These are phyloP conservation scores for Podarcis muralis DNA, from an alignment of 2,113 vertebrate genomes.

Conservation along the genomic window DNA sequence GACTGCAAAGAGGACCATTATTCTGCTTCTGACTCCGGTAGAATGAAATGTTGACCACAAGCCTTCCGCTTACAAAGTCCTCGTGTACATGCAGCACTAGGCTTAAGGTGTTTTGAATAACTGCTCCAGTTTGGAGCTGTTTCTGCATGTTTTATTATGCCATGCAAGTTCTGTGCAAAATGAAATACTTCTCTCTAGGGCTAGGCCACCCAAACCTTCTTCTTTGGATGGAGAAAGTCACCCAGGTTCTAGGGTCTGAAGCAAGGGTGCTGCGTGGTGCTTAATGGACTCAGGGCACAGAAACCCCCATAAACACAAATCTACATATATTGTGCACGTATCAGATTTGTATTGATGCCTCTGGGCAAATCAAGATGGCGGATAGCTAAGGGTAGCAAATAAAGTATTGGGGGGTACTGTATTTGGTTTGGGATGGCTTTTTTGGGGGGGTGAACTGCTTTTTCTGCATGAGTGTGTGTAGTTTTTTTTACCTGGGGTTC, in stretches of 20 bases:
- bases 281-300: too few relatives aligned
- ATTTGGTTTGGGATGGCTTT: too few relatives aligned
- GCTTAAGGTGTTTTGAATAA: not conserved
- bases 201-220: not conserved
- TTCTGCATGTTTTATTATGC: not conserved
- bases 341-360: too few relatives aligned
- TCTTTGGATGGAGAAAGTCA: not conserved
- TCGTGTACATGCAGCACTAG: not conserved
- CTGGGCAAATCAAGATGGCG: too few relatives aligned
- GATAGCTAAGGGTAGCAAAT: too few relatives aligned
- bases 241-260: not conserved
- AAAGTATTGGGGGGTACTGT: too few relatives aligned
- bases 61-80: not conserved
- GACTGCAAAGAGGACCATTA: not conserved
- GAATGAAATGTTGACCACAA: not conserved
- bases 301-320: too few relatives aligned
- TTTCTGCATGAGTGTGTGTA: too few relatives aligned
- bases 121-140: not conserved
- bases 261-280: not conserved
- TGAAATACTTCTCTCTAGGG: not conserved
- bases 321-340: too few relatives aligned
- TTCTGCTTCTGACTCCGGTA: not conserved
- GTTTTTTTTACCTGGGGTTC: too few relatives aligned
- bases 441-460: too few relatives aligned
- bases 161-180: too few relatives aligned